Evolutionary conservation across 2,888 invertebrate genomes (phyloP).

Genomic region (Nomada ferruginata): DNA sequence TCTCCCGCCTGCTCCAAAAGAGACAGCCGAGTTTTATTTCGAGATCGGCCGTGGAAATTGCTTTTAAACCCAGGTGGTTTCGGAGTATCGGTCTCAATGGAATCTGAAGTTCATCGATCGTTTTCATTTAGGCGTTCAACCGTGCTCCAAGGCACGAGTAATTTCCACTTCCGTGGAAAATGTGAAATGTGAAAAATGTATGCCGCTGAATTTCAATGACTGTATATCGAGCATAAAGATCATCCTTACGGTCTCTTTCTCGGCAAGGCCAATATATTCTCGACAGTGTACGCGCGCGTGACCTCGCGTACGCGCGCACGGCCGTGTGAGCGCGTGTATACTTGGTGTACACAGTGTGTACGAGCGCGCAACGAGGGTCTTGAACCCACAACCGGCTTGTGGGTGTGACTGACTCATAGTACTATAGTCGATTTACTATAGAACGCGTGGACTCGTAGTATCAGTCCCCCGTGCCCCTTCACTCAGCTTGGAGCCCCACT

Average conservation of each 20-base stretch:
- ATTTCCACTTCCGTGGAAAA: no score
- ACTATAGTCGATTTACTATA: conserved; percentile 83
- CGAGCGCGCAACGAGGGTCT: conserved; percentile 80
- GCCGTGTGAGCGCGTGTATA: conserved; percentile 11
- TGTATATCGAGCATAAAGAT: conserved; percentile 30
- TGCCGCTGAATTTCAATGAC: conserved; percentile 20
- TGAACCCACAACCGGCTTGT: conserved; percentile 81
- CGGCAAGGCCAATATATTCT: conserved; percentile 75
- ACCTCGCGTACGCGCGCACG: conserved; percentile 73
- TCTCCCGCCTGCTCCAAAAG: not conserved
- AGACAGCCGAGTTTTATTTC: not conserved
- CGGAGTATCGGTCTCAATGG: conserved; percentile 25
- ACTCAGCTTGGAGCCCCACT: conserved; percentile 21
- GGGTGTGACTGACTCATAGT: conserved; percentile 84
- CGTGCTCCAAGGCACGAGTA: not conserved
- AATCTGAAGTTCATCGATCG: conserved; percentile 14
- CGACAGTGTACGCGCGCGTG: conserved; percentile 73
- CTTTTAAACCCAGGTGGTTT: not conserved
- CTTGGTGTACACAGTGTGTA: conserved; percentile 48
- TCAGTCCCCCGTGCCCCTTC: conserved; percentile 55
- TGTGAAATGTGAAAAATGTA: not conserved
- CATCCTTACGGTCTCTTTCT: conserved; percentile 63
- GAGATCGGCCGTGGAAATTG: not conserved
- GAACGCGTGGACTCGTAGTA: conserved; percentile 79
- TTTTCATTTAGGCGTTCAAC: conserved; percentile 21